Conservation (phyloP, 2,113 vertebrate genomes). For the Channa argus region DNA sequence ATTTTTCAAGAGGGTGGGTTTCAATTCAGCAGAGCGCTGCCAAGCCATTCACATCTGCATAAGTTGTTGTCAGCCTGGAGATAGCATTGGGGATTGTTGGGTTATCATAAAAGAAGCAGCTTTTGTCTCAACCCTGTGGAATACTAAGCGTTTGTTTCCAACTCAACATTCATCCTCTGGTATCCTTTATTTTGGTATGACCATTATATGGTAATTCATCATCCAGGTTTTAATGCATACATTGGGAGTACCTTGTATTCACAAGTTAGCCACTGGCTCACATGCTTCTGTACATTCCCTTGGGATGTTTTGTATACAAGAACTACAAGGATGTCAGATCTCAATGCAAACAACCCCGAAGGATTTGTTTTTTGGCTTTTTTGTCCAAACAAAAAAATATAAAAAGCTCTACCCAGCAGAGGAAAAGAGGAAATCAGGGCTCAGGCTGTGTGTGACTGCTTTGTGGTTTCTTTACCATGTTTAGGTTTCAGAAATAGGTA, state of each 20-base stretch:
- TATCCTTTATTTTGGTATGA: conserved; percentile 29
- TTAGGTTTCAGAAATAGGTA: conserved; percentile 70
- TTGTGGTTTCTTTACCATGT: conserved; percentile 28
- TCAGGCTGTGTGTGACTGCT: conserved; percentile 37
- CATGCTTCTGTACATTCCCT: conserved; percentile 24
- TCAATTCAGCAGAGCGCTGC: conserved; percentile 63
- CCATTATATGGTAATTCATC: conserved; percentile 66
- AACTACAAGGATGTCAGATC: conserved; percentile 24
- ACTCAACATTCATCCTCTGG: conserved; percentile 51
- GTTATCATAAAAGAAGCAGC: conserved; percentile 75
- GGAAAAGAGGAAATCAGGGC: conserved; percentile 60
- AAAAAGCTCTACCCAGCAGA: conserved; percentile 36
- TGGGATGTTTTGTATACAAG: conserved; percentile 39
- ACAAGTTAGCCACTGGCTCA: conserved; percentile 25
- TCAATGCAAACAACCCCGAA: conserved; percentile 22
- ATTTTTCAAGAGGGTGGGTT: conserved; percentile 45
- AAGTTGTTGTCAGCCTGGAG: conserved; percentile 76
- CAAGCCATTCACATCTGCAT: conserved; percentile 75
- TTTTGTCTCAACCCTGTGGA: conserved; percentile 57
- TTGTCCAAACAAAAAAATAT: neutral
- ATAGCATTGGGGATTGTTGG: conserved; percentile 60
- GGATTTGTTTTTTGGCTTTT: conserved; percentile 2
- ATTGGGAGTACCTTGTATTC: conserved; percentile 21
- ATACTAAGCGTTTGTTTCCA: conserved; percentile 73
- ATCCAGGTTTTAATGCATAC: conserved; percentile 50